Evolutionary conservation across 2,797 vertebrate species (phyloP), one percentile per base, ranked within the genome.

Genomic region (Anabas testudineus): DNA sequence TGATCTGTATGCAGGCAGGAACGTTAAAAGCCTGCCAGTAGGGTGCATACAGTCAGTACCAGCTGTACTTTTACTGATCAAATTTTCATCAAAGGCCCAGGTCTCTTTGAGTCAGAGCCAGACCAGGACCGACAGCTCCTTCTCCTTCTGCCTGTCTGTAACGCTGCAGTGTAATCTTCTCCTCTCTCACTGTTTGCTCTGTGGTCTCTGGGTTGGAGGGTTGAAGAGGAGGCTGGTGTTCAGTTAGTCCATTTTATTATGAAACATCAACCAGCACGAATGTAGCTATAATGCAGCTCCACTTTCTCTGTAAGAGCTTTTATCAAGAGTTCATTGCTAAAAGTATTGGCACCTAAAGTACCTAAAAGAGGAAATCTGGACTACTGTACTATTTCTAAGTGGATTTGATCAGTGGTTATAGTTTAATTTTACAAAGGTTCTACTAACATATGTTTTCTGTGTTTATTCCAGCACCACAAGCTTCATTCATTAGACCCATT

Each of bases 1-100:
- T 14, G 77, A 77, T 82, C 57, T 61, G 64, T 67, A 78, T 57
- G 64, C 69, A 69, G 76, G 54, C 24, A 16, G 60, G 42, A 73
- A 55, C 1, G 79, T 61, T 82, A 82, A 89, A 81, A 89, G 83
- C 78, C 52, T 71, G 71, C 65, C 70, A 68, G 78, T 56, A 15
- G 65, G 82, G 78, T 22, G 67, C 64, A 64, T 15, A 30, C 73
- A 67, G 76, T 39, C 47, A 14, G 71, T 32, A 81, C 54, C 67
- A 58, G 76, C 76, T 78, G 79, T 76, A 82, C 74, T 76, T 75
- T 82, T 70, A 67, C 80, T 74, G 82, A 87, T 87, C 82, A 84
- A 66, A 79, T 74, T 87, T 87, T 83, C 74, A 85, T 89, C 84
- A 83, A 84, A 85, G 53, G 67, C 10, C 28, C 28, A 10, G 7